A percentile compares a stretch with the other conserved stretches of the same genome.
Evolutionary conservation across 2,113 vertebrate genomes (phyloP).

Genomic region (Callopanchax toddi): DNA sequence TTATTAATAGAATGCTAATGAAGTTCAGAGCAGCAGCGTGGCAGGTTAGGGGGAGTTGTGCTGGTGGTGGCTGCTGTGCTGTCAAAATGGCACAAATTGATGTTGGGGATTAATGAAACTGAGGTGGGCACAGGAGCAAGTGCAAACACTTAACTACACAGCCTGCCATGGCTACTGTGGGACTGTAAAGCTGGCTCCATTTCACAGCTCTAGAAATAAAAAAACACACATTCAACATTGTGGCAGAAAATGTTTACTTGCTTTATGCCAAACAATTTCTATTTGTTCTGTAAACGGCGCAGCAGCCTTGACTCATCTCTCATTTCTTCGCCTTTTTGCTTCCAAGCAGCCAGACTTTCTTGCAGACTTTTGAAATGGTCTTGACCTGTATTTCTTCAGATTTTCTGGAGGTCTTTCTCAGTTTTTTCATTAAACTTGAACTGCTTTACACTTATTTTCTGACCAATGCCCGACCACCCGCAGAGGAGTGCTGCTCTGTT

Average conservation of each 20-base stretch:
- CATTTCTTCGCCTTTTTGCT: not conserved
- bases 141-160: not conserved
- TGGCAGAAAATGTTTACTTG: not conserved
- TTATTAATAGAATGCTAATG: conserved; percentile 55
- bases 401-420: no score
- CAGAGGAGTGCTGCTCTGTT: no score
- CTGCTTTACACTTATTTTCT: no score
- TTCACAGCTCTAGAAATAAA: no score
- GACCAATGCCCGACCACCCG: no score
- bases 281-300: not conserved
- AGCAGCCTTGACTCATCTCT: not conserved
- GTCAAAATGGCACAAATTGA: conserved; percentile 29
- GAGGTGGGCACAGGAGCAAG: conserved; percentile 5
- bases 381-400: not conserved
- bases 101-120: not conserved
- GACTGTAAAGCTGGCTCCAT: not conserved
- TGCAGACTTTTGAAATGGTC: not conserved
- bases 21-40: conserved; percentile 27
- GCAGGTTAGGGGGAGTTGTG: not conserved
- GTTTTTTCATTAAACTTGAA: not conserved
- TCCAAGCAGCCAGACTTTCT: not conserved
- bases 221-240: not conserved
- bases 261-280: not conserved
- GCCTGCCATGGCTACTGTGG: not conserved
- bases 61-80: not conserved